These are phyloP conservation scores for Oreochromis aureus DNA, from an alignment of 2,113 vertebrate species.

Conservation along the genomic window DNA sequence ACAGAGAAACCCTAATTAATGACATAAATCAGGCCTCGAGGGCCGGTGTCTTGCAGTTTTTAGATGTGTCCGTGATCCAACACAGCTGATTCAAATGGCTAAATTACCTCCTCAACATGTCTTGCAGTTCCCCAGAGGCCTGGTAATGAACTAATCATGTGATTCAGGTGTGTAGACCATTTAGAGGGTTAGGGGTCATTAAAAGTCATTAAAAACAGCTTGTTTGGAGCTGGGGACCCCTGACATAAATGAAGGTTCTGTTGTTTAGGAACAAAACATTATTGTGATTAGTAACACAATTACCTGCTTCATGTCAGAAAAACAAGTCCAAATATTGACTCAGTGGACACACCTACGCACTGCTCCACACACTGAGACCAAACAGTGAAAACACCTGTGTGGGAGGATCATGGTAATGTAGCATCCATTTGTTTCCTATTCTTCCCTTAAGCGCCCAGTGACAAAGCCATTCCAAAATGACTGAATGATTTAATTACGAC, in stretches of 20 bases:
- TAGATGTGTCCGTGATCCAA: too few relatives aligned
- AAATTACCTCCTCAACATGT: too few relatives aligned
- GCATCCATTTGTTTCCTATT: accelerated
- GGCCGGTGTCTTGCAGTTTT: too few relatives aligned
- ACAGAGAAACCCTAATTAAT: background rate
- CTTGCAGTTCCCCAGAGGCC: too few relatives aligned
- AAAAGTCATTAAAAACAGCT: too few relatives aligned
- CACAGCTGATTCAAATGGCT: too few relatives aligned
- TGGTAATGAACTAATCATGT: too few relatives aligned
- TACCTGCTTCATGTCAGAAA: background rate
- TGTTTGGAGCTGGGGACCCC: too few relatives aligned
- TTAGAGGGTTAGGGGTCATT: too few relatives aligned
- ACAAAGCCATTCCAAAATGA: background rate
- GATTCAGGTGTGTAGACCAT: too few relatives aligned
- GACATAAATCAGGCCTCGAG: background rate
- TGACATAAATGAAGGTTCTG: background rate
- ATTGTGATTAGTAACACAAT: background rate
- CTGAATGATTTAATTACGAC: background rate
- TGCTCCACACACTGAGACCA: background rate
- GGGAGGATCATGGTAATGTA: background rate
- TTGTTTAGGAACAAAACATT: background rate
- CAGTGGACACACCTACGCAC: background rate
- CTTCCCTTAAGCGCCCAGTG: accelerated
- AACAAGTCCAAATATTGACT: background rate
- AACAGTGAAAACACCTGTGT: background rate